Evolutionary conservation across 1,140 invertebrate species (phyloP).

Genomic region (Armadillidium nasatum): DNA sequence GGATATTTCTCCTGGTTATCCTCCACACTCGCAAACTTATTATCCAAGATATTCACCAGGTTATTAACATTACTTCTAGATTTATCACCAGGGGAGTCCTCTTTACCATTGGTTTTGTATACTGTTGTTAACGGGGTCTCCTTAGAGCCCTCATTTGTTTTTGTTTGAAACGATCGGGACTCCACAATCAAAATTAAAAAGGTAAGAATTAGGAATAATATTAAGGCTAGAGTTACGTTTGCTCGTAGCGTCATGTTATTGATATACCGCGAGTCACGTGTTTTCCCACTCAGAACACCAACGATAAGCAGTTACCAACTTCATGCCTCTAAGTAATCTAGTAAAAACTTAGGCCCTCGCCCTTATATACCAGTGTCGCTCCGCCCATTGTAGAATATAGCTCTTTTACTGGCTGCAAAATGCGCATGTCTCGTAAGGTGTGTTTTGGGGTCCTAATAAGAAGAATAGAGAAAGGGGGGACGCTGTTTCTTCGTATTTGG

Average conservation of each 20-base stretch:
- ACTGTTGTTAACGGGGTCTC: background rate
- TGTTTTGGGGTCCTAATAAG: background rate
- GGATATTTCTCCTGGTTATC: background rate
- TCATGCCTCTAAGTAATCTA: slow-evolving; percentile 7
- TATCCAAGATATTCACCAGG: background rate
- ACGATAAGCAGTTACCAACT: background rate
- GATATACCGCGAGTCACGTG: background rate
- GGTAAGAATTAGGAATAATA: background rate
- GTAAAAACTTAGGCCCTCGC: background rate
- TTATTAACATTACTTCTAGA: background rate
- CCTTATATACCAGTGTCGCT: background rate
- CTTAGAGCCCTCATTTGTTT: background rate
- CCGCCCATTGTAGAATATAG: background rate
- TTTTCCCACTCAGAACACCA: background rate
- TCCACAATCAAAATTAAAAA: background rate
- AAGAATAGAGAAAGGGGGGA: background rate
- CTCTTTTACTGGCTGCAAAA: background rate
- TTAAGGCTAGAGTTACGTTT: background rate
- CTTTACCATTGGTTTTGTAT: background rate
- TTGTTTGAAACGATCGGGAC: background rate
- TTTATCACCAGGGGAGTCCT: background rate
- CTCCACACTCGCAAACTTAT: background rate
- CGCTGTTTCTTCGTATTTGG: background rate
- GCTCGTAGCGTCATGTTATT: background rate
- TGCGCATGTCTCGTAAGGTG: background rate